Conservation (phyloP, 64 coral and sea anemone species). For the Hydrozoanthus tunicans region DNA sequence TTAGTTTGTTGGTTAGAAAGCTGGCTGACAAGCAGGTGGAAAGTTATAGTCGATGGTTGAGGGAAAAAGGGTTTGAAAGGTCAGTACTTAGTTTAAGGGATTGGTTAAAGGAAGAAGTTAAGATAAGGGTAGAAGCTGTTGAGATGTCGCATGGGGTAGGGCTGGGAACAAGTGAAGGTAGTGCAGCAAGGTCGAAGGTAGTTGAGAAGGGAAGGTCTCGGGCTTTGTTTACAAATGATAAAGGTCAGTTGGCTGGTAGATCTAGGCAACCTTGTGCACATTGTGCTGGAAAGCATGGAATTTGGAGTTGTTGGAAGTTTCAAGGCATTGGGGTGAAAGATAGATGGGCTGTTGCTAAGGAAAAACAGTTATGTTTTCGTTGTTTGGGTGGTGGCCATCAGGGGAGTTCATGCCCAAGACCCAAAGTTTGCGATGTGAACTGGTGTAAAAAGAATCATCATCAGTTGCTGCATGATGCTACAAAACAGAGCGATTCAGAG, state of each 20-base stretch:
- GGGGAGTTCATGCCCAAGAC: constrained; percentile 24
- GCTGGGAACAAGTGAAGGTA: no score
- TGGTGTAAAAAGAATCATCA: constrained; percentile 59
- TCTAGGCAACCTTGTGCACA: no score
- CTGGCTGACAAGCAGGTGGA: constrained; percentile 42
- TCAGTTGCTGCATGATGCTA: constrained; percentile 21
- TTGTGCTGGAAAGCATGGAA: no score
- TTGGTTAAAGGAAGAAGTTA: constrained; percentile 63
- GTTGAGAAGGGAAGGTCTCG: no score
- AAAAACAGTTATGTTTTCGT: constrained; percentile 64
- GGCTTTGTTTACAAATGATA: no score
- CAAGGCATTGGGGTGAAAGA: constrained; percentile 21
- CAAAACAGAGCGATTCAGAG: background rate
- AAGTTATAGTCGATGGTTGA: constrained; percentile 58
- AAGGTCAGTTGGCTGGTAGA: no score
- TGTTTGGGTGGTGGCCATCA: constrained; percentile 60
- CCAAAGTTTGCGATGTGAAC: constrained; percentile 33
- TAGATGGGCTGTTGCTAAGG: constrained; percentile 59
- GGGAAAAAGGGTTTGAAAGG: constrained; percentile 18
- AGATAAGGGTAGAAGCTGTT: no score
- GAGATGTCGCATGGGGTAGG: no score
- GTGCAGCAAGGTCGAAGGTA: no score
- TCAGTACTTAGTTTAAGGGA: constrained; percentile 55
- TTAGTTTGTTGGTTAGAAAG: constrained; percentile 58
- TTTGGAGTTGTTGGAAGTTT: constrained; percentile 4